Evolutionary conservation across 2,888 invertebrate genomes (phyloP).

Genomic region (Miltochrista miniata): DNA sequence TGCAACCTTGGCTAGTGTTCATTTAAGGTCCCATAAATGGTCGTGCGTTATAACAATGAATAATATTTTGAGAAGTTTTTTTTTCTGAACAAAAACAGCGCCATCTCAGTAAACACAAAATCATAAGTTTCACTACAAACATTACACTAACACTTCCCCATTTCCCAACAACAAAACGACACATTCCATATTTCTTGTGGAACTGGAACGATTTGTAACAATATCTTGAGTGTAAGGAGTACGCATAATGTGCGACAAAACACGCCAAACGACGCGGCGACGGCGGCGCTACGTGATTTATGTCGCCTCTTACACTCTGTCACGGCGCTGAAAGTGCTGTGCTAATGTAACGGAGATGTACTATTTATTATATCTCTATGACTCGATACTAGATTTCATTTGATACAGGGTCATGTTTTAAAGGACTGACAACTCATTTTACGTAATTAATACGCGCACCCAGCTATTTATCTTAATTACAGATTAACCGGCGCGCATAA

Average conservation of each 20-base stretch:
- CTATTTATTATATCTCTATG: constrained; percentile 8
- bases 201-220: constrained; percentile 48
- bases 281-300: constrained; percentile 46
- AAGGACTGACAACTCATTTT: not conserved
- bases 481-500: no score
- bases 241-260: constrained; percentile 53
- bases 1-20: no score
- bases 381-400: not conserved
- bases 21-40: no score
- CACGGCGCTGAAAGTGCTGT: constrained; percentile 9
- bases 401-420: not conserved
- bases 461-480: no score
- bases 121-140: not conserved
- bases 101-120: no score
- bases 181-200: constrained; percentile 27
- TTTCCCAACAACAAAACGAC: not conserved
- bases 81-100: no score
- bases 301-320: constrained; percentile 31
- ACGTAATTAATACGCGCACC: not conserved
- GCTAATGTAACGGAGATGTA: constrained; percentile 8
- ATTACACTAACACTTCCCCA: not conserved
- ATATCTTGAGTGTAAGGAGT: constrained; percentile 51
- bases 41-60: no score
- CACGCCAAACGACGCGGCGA: constrained; percentile 51
- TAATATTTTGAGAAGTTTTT: no score